Evolutionary conservation across 2,888 invertebrate species (phyloP), one percentile per base, ranked within the genome.

Genomic region (Philopedon plagiatum): DNA sequence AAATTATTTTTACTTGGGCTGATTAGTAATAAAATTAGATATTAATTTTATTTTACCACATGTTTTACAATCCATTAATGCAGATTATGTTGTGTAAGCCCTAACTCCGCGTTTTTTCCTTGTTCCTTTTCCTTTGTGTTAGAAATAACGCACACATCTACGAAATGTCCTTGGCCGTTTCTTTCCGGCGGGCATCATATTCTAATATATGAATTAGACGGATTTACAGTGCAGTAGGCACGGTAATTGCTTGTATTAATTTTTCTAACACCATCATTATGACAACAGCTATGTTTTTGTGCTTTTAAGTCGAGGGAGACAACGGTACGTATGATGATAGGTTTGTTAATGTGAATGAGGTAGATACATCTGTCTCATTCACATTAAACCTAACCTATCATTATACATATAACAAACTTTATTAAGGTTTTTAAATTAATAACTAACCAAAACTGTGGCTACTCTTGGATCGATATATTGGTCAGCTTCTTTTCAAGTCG

Each of bases 101-200:
- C 54, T 18, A 34, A 37, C 54, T 61, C 32, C 18, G 32, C 4
- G 39, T 3, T 46, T 21, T 46, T 51, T 29, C 9, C 32, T 3
- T 29, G 29, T 8, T 8, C 29, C 51, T 15, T 51, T 46, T 66
- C 46, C 64, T 64, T 57, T 66, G 66, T 66, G 46, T 57, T 66
- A 41, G 67, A 54, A 64, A 37, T 62, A 70, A 63, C 70, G 70
- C 63, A 63, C 54, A 37, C 51, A 64, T 58, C 63, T 57, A 63
- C 37, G 19, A 51, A 63, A 49, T 62, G 70, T 70, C 70, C 70
- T 70, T 70, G 70, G 70, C 70, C 70, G 62, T 70, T 70, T 70
- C 70, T 64, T 70, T 34, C 64, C 70, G 26, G 13, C 49, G 62
- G 26, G 5, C 21, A 62, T 54, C 46, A 58, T 39, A 64, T 64